Evolutionary conservation across 2,797 vertebrate species (phyloP), one percentile per base, ranked within the genome.

Genomic region (Atherinosoma microstoma): DNA sequence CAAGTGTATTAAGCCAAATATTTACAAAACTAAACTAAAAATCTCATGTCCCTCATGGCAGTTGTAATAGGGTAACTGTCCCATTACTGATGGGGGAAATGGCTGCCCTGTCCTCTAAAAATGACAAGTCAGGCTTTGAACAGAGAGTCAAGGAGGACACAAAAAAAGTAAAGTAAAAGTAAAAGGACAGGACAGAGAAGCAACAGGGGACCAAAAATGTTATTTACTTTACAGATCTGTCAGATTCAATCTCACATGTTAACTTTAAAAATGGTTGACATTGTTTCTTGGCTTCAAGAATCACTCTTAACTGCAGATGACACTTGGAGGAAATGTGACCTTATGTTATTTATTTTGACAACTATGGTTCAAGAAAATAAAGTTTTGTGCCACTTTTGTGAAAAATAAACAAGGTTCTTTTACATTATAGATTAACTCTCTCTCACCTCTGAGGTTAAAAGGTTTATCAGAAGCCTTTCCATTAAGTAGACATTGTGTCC

Each of bases 41-140:
- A 20, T 18, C n/a, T n/a, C 20, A 7, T 49, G 20, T 22, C 8
- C 45, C 57, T 68, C 49, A 9, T 67, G 34, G 36, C 27, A 53
- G 45, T 80, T 82, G 64, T 73, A 53, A 34, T 70, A 74, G 77
- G 73, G 16, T 67, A 68, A 70, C 60, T 68, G 70, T 87, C 75
- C 69, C 83, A 78, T 76, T 79, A 65, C 72, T 79, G 63, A 83
- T 24, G 35, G 53, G 76, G 74, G 74, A 89, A 89, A 86, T 72
- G 64, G 67, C 76, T 47, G 47, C 67, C 47, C 58, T 76, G 71
- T 81, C 81, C 64, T 84, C 67, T 56, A 60, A 38, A 75, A 42
- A 49, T 76, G 16, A 76, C 68, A 78, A 58, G 73, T 74, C 68
- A 70, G 76, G 79, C 67, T 77, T 24, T 64, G 56, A 76, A 76